phyloP scores from a whole-genome alignment of 2,888 invertebrate genomes.

The Eulithis prunata region DNA sequence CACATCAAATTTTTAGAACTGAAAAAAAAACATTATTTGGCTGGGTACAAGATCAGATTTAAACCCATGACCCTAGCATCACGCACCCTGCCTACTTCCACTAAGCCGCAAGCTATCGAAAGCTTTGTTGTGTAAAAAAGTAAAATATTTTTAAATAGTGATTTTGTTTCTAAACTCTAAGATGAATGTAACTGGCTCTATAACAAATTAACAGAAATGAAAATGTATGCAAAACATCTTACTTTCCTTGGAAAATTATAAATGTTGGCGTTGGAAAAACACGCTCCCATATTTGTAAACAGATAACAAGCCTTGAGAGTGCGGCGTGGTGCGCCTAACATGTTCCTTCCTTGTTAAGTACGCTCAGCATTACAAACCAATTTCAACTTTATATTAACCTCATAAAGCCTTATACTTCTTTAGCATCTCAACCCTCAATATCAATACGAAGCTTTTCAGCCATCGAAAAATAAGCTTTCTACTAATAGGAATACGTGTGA shows the following conservation, averaged over 20 bases:
- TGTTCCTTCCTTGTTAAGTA: slow-evolving; percentile 58
- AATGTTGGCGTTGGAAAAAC: slow-evolving; percentile 72
- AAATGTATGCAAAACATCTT: slow-evolving; percentile 45
- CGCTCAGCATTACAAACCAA: slow-evolving; percentile 34
- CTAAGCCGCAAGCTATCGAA: too few species aligned
- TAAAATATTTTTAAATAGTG: too few species aligned
- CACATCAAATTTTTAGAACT: too few species aligned
- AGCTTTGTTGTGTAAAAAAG: too few species aligned
- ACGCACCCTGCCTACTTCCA: too few species aligned
- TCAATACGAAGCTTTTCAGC: slow-evolving; percentile 5
- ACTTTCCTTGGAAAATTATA: slow-evolving; percentile 70
- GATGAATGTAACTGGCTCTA: not conserved
- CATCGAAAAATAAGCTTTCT: slow-evolving; percentile 49
- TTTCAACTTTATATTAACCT: slow-evolving; percentile 44
- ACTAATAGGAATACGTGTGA: slow-evolving; percentile 47
- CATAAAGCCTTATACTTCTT: slow-evolving; percentile 18
- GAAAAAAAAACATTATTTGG: too few species aligned
- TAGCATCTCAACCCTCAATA: slow-evolving; percentile 7
- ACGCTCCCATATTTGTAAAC: slow-evolving; percentile 74
- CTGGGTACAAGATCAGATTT: too few species aligned
- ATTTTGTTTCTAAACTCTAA: too few species aligned
- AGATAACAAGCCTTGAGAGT: slow-evolving; percentile 73
- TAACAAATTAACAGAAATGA: not conserved
- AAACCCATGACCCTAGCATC: too few species aligned
- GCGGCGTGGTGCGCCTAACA: slow-evolving; percentile 69